Percentiles rank a stretch among this genome's conserved stretches.
Evolutionary conservation across 2,797 vertebrate genomes (phyloP).

Genomic region (Pristis pectinata): DNA sequence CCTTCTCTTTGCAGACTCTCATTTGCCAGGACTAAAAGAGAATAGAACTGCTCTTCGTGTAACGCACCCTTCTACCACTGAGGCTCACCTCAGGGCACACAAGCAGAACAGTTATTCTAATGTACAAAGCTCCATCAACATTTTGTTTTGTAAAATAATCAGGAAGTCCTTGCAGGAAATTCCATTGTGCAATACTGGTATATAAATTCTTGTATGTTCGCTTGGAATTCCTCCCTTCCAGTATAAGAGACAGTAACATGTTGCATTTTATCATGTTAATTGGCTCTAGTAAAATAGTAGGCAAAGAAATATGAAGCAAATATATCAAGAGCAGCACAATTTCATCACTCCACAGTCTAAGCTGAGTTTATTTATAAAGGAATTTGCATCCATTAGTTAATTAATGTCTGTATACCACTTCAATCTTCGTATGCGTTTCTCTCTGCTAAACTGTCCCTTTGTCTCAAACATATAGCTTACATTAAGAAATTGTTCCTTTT

Average conservation of each 20-base stretch:
- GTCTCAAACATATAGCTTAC: not conserved
- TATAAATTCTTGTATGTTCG: not conserved
- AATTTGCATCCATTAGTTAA: not conserved
- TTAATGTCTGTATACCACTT: not conserved
- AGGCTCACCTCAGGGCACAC: not conserved
- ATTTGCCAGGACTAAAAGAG: not conserved
- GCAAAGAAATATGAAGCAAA: not conserved
- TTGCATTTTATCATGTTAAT: too few relatives aligned
- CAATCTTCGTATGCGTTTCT: not conserved
- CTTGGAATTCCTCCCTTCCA: not conserved
- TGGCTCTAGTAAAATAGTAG: not conserved
- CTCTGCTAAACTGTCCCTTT: not conserved
- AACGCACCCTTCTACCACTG: not conserved
- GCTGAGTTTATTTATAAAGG: not conserved
- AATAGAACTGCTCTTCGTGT: not conserved
- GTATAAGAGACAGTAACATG: not conserved
- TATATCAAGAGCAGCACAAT: not conserved
- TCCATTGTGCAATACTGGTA: not conserved
- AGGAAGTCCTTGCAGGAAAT: not conserved
- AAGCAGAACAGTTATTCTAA: not conserved
- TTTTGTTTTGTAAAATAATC: not conserved
- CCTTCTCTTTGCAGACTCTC: not conserved
- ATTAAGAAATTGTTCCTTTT: not conserved
- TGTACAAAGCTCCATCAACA: not conserved
- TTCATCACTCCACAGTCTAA: not conserved